A percentile compares a stretch with the other conserved stretches of the same genome.
Evolutionary conservation across 2,888 invertebrate genomes (phyloP).

Genomic region (Gandaritis pyraliata): DNA sequence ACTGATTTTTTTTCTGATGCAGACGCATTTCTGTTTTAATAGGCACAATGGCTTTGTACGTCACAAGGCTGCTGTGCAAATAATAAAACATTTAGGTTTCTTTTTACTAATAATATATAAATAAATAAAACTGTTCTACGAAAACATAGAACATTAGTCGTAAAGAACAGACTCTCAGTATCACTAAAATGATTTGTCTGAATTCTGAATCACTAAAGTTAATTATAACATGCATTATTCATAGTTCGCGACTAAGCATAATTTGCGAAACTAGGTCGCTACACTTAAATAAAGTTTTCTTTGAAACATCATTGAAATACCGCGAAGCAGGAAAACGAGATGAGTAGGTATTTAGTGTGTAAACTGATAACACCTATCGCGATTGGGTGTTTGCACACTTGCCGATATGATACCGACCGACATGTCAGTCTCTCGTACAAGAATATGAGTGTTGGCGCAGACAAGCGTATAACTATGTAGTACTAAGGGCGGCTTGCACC

Average conservation of each 20-base stretch:
- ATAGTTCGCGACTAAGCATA: constrained; percentile 41
- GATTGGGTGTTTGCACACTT: background rate
- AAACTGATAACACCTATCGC: constrained; percentile 16
- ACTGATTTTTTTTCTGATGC: constrained; percentile 54
- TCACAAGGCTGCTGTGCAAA: constrained; percentile 3
- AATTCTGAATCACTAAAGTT: constrained; percentile 35
- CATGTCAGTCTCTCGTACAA: too few relatives aligned
- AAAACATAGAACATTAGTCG: background rate
- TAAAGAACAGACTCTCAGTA: background rate
- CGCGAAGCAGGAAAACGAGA: constrained; percentile 48
- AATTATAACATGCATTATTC: constrained; percentile 44
- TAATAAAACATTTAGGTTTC: background rate
- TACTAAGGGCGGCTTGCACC: too few relatives aligned
- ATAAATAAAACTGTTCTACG: background rate
- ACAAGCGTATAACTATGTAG: too few relatives aligned
- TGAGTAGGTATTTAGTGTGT: constrained; percentile 38
- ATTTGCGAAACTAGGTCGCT: constrained; percentile 51
- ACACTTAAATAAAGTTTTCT: constrained; percentile 43
- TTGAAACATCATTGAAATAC: constrained; percentile 47
- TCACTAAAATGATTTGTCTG: constrained; percentile 22
- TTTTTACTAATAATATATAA: background rate
- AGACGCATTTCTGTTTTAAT: constrained; percentile 15
- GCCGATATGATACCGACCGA: too few relatives aligned
- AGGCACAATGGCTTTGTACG: constrained; percentile 2
- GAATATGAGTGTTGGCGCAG: too few relatives aligned